phyloP scores from a whole-genome alignment of 2,113 vertebrate species.

The Diadophis punctatus region DNA sequence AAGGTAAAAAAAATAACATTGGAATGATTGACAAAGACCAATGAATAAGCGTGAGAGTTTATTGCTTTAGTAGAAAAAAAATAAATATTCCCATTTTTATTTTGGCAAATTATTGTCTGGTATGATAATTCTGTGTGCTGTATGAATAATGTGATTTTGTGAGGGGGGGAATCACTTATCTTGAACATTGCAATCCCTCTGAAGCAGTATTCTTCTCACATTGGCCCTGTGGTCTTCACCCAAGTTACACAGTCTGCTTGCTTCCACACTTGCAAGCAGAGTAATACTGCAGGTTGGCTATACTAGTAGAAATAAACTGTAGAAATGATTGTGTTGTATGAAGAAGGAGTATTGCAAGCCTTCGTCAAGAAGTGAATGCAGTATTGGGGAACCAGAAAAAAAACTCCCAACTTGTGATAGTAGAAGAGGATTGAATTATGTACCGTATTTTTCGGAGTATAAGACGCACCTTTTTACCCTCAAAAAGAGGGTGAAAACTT shows the following conservation, averaged over 20 bases:
- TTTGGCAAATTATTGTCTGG: constrained; percentile 63
- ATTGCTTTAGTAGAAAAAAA: constrained; percentile 59
- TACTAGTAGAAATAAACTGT: neutral
- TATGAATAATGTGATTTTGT: neutral
- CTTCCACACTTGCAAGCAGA: neutral
- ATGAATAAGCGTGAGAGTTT: constrained; percentile 57
- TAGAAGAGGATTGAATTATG: neutral
- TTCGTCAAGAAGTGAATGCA: neutral
- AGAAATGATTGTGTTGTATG: neutral
- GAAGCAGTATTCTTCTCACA: neutral
- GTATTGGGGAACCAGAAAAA: neutral
- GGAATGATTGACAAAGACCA: constrained; percentile 56
- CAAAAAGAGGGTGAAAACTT: too few species aligned
- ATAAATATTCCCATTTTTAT: constrained; percentile 71
- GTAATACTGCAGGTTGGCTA: neutral
- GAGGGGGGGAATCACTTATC: neutral
- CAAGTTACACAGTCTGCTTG: neutral
- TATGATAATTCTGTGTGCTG: constrained; percentile 40
- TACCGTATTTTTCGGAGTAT: too few species aligned
- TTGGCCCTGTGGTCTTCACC: neutral
- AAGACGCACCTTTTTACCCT: too few species aligned
- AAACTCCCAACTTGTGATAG: neutral
- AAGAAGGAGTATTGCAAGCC: neutral
- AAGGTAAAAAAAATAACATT: constrained; percentile 44
- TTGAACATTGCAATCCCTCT: neutral